phyloP scores from a whole-genome alignment of 2,113 vertebrate genomes.

The Climacteris rufus region DNA sequence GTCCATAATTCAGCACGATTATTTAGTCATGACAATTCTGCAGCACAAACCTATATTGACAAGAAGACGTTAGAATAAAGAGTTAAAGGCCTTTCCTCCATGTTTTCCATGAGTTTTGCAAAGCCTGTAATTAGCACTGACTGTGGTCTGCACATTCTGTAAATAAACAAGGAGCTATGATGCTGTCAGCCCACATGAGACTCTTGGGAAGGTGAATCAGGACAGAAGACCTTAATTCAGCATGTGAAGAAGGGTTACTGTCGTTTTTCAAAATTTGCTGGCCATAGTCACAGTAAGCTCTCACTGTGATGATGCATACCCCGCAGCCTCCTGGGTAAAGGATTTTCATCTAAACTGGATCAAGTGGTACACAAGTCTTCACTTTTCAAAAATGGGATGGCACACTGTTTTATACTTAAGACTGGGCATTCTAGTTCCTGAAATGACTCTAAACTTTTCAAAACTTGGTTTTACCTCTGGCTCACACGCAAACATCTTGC shows the following conservation, averaged over 20 bases:
- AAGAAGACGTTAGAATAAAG: neutral
- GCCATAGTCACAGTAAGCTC: neutral
- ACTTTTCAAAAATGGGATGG: neutral
- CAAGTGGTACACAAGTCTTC: neutral
- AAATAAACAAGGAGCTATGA: neutral
- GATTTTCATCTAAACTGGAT: neutral
- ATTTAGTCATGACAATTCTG: neutral
- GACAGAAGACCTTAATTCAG: neutral
- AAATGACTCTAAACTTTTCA: neutral
- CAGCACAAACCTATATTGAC: neutral
- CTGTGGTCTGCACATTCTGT: neutral
- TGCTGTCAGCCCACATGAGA: neutral
- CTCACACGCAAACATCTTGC: neutral
- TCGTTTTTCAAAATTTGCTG: neutral
- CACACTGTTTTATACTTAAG: neutral
- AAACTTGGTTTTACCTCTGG: neutral
- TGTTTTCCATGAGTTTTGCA: neutral
- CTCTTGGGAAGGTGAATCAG: neutral
- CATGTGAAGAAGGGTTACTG: neutral
- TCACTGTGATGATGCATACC: neutral
- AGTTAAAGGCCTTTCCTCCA: neutral
- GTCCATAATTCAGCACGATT: neutral
- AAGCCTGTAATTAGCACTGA: neutral
- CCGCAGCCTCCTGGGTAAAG: neutral
- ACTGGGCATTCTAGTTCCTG: neutral